Percentiles rank a stretch among this genome's conserved stretches.
phyloP scores from a whole-genome alignment of 2,888 invertebrate genomes.

The Ichneumon xanthorius region DNA sequence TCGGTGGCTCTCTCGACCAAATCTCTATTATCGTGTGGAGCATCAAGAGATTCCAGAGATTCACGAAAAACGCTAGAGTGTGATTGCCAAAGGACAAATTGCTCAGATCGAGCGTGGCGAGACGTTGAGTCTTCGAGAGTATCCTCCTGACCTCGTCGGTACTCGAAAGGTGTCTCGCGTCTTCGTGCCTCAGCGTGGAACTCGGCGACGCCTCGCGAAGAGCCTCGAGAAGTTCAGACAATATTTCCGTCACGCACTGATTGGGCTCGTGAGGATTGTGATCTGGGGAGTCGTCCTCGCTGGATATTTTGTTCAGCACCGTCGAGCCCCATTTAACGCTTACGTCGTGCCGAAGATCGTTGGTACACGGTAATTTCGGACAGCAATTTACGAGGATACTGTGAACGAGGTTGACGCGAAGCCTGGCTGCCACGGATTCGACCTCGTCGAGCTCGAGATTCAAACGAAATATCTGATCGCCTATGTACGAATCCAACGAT shows the following conservation, averaged over 20 bases:
- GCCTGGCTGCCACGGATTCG: slow-evolving; percentile 89
- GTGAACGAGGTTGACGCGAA: slow-evolving; percentile 91
- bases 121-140: slow-evolving; percentile 75
- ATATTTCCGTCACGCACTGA: slow-evolving; percentile 77
- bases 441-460: slow-evolving; percentile 89
- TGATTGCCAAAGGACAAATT: slow-evolving; percentile 81
- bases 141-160: slow-evolving; percentile 72
- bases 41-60: slow-evolving; percentile 83
- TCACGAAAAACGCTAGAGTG: slow-evolving; percentile 81
- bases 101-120: slow-evolving; percentile 78
- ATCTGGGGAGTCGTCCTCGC: slow-evolving; percentile 77
- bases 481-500: slow-evolving; percentile 78
- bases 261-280: slow-evolving; percentile 75
- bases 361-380: slow-evolving; percentile 87
- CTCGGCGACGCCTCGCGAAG: slow-evolving; percentile 62
- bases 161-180: slow-evolving; percentile 68
- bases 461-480: slow-evolving; percentile 87
- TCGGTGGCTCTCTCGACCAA: slow-evolving; percentile 77
- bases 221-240: slow-evolving; percentile 75
- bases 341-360: slow-evolving; percentile 79
- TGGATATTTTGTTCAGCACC: slow-evolving; percentile 83
- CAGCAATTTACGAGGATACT: slow-evolving; percentile 91
- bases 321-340: slow-evolving; percentile 75
- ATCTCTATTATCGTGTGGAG: slow-evolving; percentile 79
- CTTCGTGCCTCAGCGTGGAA: slow-evolving; percentile 61